A percentile compares a stretch with the other conserved stretches of the same genome.
These are phyloP conservation scores for Hypanus sabinus DNA, from an alignment of 2,113 vertebrate genomes.

Conservation along the genomic window DNA sequence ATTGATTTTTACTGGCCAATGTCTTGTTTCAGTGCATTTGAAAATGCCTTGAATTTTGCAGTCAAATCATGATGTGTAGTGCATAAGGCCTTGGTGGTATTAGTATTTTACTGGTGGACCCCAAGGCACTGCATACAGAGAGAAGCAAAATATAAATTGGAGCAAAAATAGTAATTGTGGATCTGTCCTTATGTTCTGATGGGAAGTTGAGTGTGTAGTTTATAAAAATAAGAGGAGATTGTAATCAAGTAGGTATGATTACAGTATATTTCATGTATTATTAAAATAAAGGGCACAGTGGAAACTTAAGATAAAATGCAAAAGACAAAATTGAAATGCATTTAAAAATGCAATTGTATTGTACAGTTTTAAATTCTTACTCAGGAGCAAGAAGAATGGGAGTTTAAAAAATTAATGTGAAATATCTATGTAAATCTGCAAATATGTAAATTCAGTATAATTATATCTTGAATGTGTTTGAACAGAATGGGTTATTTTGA, in stretches of 20 bases:
- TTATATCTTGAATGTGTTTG: background rate
- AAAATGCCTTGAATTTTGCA: background rate
- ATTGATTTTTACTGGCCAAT: background rate
- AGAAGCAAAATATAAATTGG: background rate
- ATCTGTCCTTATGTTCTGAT: background rate
- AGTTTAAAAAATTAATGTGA: background rate
- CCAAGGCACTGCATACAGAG: background rate
- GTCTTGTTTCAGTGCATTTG: background rate
- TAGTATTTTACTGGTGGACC: background rate
- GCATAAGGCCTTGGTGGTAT: background rate
- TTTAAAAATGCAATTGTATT: background rate
- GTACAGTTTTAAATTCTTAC: background rate
- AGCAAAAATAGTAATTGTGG: background rate
- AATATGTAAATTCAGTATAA: background rate
- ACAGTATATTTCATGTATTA: background rate
- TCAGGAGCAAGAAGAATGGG: background rate
- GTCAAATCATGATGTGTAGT: background rate
- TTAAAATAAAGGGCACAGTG: background rate
- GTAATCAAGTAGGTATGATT: background rate
- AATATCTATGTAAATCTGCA: background rate
- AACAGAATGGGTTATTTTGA: background rate
- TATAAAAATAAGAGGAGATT: background rate
- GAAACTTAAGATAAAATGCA: background rate
- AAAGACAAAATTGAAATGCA: background rate
- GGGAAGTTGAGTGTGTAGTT: background rate